A percentile compares a stretch with the other conserved stretches of the same genome.
Evolutionary conservation across 2,113 vertebrate species (phyloP).

Genomic region (human (Homo sapiens)): DNA sequence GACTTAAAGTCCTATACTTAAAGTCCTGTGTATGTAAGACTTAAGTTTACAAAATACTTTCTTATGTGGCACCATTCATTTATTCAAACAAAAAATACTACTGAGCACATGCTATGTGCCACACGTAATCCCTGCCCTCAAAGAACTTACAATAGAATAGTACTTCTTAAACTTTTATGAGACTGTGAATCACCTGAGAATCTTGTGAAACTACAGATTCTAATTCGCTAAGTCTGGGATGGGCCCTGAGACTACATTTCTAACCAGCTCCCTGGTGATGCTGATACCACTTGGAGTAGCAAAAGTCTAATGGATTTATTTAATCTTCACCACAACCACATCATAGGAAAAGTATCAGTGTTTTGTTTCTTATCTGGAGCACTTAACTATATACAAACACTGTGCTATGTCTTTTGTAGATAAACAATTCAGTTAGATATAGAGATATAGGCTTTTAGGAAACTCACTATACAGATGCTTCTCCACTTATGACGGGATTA

Average conservation of each 20-base stretch:
- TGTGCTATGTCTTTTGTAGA: background rate
- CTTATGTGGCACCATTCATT: background rate
- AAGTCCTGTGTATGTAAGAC: background rate
- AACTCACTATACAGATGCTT: background rate
- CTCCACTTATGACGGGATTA: background rate
- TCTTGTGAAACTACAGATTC: constrained; percentile 28
- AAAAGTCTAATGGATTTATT: background rate
- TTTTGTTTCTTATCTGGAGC: background rate
- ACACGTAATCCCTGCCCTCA: too few relatives aligned
- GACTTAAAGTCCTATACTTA: background rate
- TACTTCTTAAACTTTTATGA: background rate
- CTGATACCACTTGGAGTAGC: background rate
- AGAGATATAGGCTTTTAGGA: background rate
- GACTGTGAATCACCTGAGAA: background rate
- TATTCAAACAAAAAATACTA: constrained; percentile 36
- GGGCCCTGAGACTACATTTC: background rate
- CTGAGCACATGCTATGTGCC: too few relatives aligned
- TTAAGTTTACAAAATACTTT: constrained; percentile 31
- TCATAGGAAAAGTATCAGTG: background rate
- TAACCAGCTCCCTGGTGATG: background rate
- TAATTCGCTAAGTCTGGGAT: background rate
- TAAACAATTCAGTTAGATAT: background rate
- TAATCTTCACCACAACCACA: background rate
- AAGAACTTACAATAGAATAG: background rate
- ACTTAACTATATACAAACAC: constrained; percentile 6